A percentile compares a stretch with the other conserved stretches of the same genome.
Evolutionary conservation across 2,888 invertebrate species (phyloP).

Genomic region (Zele albiditarsus): DNA sequence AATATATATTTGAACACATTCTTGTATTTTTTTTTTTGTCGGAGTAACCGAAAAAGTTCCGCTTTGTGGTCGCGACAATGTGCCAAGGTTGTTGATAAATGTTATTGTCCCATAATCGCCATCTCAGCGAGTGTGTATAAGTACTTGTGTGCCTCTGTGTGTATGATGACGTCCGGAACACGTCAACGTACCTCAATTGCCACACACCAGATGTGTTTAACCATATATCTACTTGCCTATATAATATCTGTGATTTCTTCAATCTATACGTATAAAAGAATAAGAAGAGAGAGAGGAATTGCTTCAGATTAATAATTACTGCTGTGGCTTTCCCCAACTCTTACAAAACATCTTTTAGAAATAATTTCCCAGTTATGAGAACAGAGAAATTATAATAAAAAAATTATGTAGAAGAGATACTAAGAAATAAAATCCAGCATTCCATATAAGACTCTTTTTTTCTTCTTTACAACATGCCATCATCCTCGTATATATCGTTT

Average conservation of each 20-base stretch:
- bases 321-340: background rate
- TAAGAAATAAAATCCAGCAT: background rate
- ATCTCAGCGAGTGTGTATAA: constrained; percentile 54
- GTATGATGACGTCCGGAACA: background rate
- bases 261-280: background rate
- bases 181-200: background rate
- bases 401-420: background rate
- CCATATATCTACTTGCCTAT: background rate
- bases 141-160: background rate
- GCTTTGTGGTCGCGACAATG: constrained; percentile 54
- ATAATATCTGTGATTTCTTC: background rate
- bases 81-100: constrained; percentile 61
- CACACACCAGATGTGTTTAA: background rate
- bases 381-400: background rate
- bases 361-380: background rate
- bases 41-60: background rate
- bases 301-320: background rate
- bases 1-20: background rate
- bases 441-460: background rate
- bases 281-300: too few species aligned
- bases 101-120: constrained; percentile 62
- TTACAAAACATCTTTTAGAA: background rate
- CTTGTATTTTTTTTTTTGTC: background rate
- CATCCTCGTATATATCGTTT: background rate
- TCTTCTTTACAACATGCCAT: background rate